These are phyloP conservation scores for Hoplostethus mediterraneus DNA, from an alignment of 2,797 vertebrate genomes.

Conservation along the genomic window DNA sequence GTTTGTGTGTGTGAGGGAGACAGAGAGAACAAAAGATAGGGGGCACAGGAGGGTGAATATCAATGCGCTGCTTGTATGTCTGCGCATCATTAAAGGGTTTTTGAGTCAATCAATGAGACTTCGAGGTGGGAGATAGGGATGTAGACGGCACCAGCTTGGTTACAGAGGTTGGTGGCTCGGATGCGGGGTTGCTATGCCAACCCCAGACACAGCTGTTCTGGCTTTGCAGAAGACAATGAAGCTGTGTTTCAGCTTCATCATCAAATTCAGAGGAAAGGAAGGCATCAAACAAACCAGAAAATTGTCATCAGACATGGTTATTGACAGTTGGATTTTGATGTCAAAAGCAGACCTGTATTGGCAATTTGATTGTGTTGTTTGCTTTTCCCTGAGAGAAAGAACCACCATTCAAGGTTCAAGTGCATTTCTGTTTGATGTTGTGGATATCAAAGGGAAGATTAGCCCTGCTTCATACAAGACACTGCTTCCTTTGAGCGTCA, in stretches of 20 bases:
- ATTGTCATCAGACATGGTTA: constrained; percentile 54
- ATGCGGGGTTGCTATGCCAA: constrained; percentile 73
- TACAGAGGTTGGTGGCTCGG: constrained; percentile 12
- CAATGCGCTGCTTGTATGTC: constrained; percentile 7
- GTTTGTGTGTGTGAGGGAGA: background rate
- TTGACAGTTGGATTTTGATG: constrained; percentile 60
- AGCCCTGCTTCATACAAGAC: constrained; percentile 41
- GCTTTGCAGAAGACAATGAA: constrained; percentile 59
- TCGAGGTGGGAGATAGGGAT: constrained; percentile 41
- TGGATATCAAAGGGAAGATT: constrained; percentile 73
- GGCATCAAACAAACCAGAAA: constrained; percentile 15
- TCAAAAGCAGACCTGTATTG: constrained; percentile 46
- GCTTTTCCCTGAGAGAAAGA: constrained; percentile 32
- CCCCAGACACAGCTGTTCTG: constrained; percentile 57
- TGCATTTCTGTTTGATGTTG: constrained; percentile 66
- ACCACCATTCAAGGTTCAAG: constrained; percentile 49
- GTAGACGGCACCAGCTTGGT: constrained; percentile 26
- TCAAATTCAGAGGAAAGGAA: constrained; percentile 56
- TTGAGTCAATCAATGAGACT: constrained; percentile 31
- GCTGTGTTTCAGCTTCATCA: constrained; percentile 54
- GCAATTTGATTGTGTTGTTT: constrained; percentile 58
- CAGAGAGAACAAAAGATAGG: too few species aligned
- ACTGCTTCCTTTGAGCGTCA: constrained; percentile 56
- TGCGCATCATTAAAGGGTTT: background rate
- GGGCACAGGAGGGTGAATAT: background rate